Percentiles rank a stretch among this genome's conserved stretches.
phyloP scores from a whole-genome alignment of 2,797 vertebrate genomes.

The Girardinus metallicus region DNA sequence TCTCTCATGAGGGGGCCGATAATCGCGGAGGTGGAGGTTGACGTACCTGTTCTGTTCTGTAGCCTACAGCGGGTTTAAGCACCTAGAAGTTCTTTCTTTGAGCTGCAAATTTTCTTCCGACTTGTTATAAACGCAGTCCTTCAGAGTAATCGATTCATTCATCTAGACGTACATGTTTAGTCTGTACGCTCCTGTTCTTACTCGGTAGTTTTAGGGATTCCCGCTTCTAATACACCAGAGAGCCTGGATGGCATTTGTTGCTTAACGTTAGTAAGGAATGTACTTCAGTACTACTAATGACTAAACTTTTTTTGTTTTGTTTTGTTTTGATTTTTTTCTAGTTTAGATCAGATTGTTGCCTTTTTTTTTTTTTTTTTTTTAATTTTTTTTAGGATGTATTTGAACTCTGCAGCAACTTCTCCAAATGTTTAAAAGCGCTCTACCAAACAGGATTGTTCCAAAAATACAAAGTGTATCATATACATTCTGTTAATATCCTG shows the following conservation, averaged over 20 bases:
- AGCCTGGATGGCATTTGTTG: slow-evolving; percentile 8
- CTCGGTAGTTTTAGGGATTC: slow-evolving; percentile 29
- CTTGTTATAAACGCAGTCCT: not conserved
- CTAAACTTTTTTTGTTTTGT: slow-evolving; percentile 5
- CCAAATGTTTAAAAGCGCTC: slow-evolving; percentile 62
- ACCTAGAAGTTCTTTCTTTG: not conserved
- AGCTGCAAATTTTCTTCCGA: not conserved
- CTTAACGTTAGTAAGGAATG: slow-evolving; percentile 32
- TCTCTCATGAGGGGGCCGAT: not conserved
- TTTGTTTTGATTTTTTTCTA: not conserved
- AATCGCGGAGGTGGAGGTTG: not conserved
- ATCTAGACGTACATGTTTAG: not conserved
- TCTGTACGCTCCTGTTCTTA: slow-evolving; percentile 35
- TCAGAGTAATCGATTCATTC: not conserved
- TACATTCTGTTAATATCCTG: slow-evolving; percentile 28
- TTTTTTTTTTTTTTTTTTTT: not conserved
- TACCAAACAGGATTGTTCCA: slow-evolving; percentile 61
- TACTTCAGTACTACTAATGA: slow-evolving; percentile 14
- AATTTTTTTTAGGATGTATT: slow-evolving; percentile 14
- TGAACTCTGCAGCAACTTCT: slow-evolving; percentile 37
- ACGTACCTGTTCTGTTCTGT: slow-evolving; percentile 5
- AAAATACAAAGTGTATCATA: slow-evolving; percentile 42
- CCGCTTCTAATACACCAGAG: slow-evolving; percentile 11
- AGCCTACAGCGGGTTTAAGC: slow-evolving; percentile 16
- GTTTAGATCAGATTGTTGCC: slow-evolving; percentile 48